phyloP scores from a whole-genome alignment of 1,140 invertebrate species.

The Lepidurus apus region DNA sequence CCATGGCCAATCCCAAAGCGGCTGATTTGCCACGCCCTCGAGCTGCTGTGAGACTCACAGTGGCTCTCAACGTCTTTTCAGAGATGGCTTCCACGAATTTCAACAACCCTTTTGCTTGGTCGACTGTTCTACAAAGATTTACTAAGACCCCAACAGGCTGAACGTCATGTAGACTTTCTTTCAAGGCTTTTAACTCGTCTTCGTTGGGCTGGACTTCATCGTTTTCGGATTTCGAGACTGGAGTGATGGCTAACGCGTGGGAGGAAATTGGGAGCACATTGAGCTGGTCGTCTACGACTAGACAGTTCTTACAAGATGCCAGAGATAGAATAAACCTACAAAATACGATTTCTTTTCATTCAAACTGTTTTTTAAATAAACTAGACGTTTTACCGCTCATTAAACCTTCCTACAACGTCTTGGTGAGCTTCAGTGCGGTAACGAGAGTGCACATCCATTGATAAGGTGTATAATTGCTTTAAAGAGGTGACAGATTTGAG shows the following conservation, averaged over 20 bases:
- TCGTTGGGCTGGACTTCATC: conserved; percentile 43
- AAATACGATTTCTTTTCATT: not conserved
- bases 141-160: conserved; percentile 87
- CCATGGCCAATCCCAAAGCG: conserved; percentile 88
- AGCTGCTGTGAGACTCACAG: conserved; percentile 90
- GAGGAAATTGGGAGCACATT: conserved; percentile 89
- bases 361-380: not conserved
- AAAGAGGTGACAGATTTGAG: conserved; percentile 80
- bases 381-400: conserved; percentile 62
- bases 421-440: conserved; percentile 91
- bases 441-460: conserved; percentile 97
- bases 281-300: conserved; percentile 91
- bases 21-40: conserved; percentile 98
- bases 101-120: conserved; percentile 87
- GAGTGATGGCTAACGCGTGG: conserved; percentile 70
- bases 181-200: conserved; percentile 60
- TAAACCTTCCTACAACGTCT: conserved; percentile 88
- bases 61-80: conserved; percentile 83
- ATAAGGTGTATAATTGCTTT: conserved; percentile 91
- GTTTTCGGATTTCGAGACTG: conserved; percentile 50
- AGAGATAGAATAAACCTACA: conserved; percentile 83
- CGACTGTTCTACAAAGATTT: conserved; percentile 84
- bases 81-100: conserved; percentile 93
- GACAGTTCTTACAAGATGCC: conserved; percentile 75
- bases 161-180: conserved; percentile 74